Evolutionary conservation across 2,797 vertebrate genomes (phyloP).

Genomic region (Cheirogaleus major): DNA sequence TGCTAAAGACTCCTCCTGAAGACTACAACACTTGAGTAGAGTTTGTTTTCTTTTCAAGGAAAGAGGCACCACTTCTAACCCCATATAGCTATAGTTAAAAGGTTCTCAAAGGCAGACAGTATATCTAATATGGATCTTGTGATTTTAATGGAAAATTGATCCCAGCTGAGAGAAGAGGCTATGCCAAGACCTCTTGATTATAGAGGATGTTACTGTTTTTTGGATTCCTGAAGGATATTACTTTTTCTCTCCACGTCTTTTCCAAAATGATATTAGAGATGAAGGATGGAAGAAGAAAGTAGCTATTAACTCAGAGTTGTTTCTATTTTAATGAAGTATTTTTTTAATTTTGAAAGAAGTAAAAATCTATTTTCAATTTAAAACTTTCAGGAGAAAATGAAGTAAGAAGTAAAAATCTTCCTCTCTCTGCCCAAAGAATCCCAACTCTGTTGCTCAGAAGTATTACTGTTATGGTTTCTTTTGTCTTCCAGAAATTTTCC

Average conservation of each 20-base stretch:
- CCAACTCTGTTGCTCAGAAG: background rate
- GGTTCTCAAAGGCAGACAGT: background rate
- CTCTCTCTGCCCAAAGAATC: background rate
- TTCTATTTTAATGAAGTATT: background rate
- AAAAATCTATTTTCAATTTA: background rate
- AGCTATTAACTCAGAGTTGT: background rate
- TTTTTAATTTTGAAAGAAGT: background rate
- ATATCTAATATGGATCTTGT: background rate
- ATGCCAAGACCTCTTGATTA: background rate
- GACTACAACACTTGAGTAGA: background rate
- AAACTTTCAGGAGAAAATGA: background rate
- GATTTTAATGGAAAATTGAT: background rate
- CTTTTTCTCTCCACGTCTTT: background rate
- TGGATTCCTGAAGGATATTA: background rate
- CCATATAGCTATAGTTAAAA: background rate
- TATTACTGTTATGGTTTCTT: background rate
- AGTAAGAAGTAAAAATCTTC: background rate
- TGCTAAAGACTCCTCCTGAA: background rate
- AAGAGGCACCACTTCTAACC: background rate
- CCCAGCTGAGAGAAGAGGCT: background rate
- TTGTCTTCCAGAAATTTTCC: background rate
- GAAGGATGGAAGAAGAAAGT: background rate
- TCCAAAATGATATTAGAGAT: background rate
- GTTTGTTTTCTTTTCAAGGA: background rate
- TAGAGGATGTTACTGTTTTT: background rate